A percentile compares a stretch with the other conserved stretches of the same genome.
Evolutionary conservation across 2,888 invertebrate species (phyloP).

Genomic region (Mesopsocus fuscifrons): DNA sequence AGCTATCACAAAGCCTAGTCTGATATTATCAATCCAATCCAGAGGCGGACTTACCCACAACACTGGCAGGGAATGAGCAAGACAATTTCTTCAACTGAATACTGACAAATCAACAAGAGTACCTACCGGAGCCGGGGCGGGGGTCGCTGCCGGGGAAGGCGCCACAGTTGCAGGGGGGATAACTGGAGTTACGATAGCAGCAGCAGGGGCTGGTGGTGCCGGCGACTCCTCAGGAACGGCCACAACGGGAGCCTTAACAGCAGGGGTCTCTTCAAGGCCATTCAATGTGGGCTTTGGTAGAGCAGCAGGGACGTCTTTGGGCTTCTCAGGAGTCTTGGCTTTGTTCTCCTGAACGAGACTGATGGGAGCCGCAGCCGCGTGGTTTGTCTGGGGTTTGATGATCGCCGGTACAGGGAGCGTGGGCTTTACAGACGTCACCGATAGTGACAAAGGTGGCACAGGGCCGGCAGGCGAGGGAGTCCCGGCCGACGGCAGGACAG

Average conservation of each 20-base stretch:
- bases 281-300: conserved; percentile 22
- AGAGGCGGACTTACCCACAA: too few species aligned
- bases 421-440: neutral
- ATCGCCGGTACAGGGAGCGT: neutral
- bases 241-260: neutral
- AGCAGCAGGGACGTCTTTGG: conserved; percentile 18
- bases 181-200: conserved; percentile 22
- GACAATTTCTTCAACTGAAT: too few species aligned
- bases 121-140: too few species aligned
- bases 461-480: too few species aligned
- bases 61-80: too few species aligned
- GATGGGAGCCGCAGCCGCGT: neutral
- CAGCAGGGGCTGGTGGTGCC: conserved; percentile 24
- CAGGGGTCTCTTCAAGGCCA: conserved; percentile 7
- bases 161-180: too few species aligned
- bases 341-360: conserved; percentile 8
- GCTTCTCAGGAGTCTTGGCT: conserved; percentile 5
- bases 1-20: too few species aligned
- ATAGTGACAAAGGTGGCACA: neutral
- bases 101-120: too few species aligned
- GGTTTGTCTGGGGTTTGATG: neutral
- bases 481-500: neutral
- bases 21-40: too few species aligned
- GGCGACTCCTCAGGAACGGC: conserved; percentile 17
- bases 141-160: conserved; percentile 22